phyloP scores from a whole-genome alignment of 2,113 vertebrate species.

The Raphicerus campestris region DNA sequence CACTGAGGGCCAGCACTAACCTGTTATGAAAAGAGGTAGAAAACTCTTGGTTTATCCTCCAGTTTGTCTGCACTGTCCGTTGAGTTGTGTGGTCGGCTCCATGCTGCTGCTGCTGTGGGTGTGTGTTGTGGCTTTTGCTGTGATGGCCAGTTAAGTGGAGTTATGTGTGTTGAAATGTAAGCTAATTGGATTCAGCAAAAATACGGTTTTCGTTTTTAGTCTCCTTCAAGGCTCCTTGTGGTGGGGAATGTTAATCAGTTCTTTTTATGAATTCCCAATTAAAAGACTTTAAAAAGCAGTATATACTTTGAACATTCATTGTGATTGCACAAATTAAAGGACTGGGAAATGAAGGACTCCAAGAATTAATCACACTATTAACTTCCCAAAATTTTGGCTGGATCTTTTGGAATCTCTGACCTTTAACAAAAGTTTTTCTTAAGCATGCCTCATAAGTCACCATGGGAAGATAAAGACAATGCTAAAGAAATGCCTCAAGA shows the following conservation, averaged over 20 bases:
- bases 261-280: background rate
- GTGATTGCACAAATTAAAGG: conserved; percentile 21
- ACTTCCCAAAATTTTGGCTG: background rate
- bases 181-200: conserved; percentile 77
- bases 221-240: conserved; percentile 54
- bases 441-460: background rate
- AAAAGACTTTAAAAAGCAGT: conserved; percentile 4
- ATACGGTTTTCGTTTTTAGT: conserved; percentile 76
- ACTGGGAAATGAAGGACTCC: background rate
- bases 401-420: background rate
- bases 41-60: conserved; percentile 85
- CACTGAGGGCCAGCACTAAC: conserved; percentile 87
- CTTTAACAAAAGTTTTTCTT: conserved; percentile 3
- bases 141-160: conserved; percentile 77
- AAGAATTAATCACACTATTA: background rate
- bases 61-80: conserved; percentile 83
- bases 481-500: conserved; percentile 75
- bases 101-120: conserved; percentile 64
- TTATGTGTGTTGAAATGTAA: conserved; percentile 75
- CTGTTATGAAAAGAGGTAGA: conserved; percentile 91
- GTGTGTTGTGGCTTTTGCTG: conserved; percentile 82
- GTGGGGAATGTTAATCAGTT: background rate
- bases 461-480: conserved; percentile 6
- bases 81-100: conserved; percentile 78
- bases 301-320: background rate